A percentile compares a stretch with the other conserved stretches of the same genome.
These are phyloP conservation scores for Acanthurus tractus DNA, from an alignment of 2,797 vertebrate genomes.

Conservation along the genomic window DNA sequence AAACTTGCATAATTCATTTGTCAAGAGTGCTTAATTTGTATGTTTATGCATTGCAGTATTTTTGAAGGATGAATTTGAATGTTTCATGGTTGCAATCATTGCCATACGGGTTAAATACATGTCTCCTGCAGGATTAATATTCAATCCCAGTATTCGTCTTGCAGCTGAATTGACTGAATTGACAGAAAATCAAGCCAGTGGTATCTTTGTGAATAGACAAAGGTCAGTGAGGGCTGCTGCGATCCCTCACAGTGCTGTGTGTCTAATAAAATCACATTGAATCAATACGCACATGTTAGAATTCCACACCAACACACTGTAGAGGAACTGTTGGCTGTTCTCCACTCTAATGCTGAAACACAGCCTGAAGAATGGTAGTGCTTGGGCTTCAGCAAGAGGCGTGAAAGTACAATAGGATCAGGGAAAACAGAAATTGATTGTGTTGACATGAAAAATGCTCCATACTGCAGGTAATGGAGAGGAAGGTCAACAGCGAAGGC, in stretches of 20 bases:
- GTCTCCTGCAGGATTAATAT: constrained; percentile 38
- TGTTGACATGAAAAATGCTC: constrained; percentile 64
- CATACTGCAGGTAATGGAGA: constrained; percentile 42
- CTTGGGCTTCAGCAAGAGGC: constrained; percentile 15
- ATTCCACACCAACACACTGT: constrained; percentile 1
- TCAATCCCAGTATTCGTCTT: constrained; percentile 11
- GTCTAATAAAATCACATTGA: constrained; percentile 34
- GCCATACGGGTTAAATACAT: constrained; percentile 31
- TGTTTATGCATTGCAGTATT: constrained; percentile 39
- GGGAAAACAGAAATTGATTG: constrained; percentile 60
- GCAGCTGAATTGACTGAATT: constrained; percentile 38
- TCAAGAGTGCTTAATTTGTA: constrained; percentile 36
- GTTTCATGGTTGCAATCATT: constrained; percentile 47
- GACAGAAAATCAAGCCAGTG: constrained; percentile 13
- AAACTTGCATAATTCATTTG: constrained; percentile 49
- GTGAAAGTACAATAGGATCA: constrained; percentile 38
- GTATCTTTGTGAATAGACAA: constrained; percentile 24
- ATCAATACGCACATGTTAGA: constrained; percentile 29
- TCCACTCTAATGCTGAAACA: constrained; percentile 9
- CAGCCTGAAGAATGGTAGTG: constrained; percentile 11
- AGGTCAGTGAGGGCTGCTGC: constrained; percentile 23
- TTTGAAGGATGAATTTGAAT: constrained; percentile 32
- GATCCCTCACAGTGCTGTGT: constrained; percentile 20
- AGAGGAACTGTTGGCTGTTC: background rate
- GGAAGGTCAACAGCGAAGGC: constrained; percentile 57